These are phyloP conservation scores for Rhinoraja longicauda DNA, from an alignment of 2,797 vertebrate species.

Conservation along the genomic window DNA sequence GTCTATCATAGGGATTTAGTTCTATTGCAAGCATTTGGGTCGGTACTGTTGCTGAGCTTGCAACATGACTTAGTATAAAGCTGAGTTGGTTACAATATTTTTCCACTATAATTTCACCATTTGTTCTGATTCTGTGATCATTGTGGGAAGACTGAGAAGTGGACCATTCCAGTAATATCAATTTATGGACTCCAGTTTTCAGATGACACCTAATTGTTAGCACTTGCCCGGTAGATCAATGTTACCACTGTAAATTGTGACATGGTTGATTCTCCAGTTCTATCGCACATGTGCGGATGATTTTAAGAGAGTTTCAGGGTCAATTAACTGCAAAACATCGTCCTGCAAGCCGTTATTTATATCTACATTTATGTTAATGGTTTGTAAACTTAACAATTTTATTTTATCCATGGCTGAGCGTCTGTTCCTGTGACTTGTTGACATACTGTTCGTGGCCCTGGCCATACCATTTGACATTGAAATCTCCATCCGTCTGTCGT, in stretches of 20 bases:
- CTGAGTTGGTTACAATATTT: not conserved
- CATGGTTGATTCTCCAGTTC: not conserved
- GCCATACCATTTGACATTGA: no score
- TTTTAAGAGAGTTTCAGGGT: not conserved
- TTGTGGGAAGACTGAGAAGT: not conserved
- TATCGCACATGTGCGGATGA: not conserved
- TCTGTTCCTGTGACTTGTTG: not conserved
- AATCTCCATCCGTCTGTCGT: no score
- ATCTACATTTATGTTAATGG: no score
- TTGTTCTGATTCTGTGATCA: not conserved
- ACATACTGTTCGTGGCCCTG: not conserved
- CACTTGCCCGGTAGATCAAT: not conserved
- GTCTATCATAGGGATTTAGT: not conserved
- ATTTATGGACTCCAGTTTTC: not conserved
- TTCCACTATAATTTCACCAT: not conserved
- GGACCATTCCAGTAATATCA: not conserved
- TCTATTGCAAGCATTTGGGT: not conserved
- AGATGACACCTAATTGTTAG: not conserved
- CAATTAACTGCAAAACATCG: not conserved
- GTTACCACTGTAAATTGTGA: not conserved
- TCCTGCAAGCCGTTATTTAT: not conserved
- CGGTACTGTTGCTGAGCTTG: not conserved
- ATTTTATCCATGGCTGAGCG: not conserved
- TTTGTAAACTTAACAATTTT: not conserved
- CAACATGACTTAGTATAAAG: not conserved